phyloP scores from a whole-genome alignment of 35 echinoderm and acorn worm species.

The Ophioderma brevispina region DNA sequence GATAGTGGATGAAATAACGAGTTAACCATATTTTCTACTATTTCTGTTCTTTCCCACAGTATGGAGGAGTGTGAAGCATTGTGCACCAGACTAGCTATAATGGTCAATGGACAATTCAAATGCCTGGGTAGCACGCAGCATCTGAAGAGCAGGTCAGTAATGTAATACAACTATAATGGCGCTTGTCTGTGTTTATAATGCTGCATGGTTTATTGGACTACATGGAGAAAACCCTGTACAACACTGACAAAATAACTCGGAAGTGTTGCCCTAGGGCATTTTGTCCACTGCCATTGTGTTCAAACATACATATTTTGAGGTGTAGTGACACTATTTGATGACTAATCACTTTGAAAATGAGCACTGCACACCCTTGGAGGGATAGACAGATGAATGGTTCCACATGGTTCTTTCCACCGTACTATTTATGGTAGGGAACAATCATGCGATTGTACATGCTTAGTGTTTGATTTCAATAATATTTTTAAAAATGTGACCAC shows the following conservation, averaged over 20 bases:
- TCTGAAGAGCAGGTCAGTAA: constrained; percentile 91
- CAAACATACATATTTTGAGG: too few species aligned
- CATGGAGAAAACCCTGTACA: not conserved
- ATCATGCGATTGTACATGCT: too few species aligned
- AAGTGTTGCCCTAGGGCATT: not conserved
- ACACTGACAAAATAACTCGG: not conserved
- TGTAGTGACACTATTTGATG: too few species aligned
- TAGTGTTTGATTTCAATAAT: too few species aligned
- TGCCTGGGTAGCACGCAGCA: constrained; percentile 97
- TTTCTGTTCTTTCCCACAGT: constrained; percentile 55
- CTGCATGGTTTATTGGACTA: too few species aligned
- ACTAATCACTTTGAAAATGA: too few species aligned
- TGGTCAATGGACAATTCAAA: constrained; percentile 99
- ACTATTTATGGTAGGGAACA: too few species aligned
- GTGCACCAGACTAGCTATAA: constrained; percentile 94
- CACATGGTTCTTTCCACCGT: too few species aligned
- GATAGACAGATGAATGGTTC: too few species aligned
- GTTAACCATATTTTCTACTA: not conserved
- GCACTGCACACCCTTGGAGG: too few species aligned
- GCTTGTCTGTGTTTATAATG: not conserved
- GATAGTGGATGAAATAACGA: not conserved
- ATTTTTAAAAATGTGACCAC: too few species aligned
- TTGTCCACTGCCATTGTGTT: too few species aligned
- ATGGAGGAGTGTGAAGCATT: constrained; percentile 99
- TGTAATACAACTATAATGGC: not conserved